Evolutionary conservation across 2,113 vertebrate genomes (phyloP).

Genomic region (Cardinalis cardinalis): DNA sequence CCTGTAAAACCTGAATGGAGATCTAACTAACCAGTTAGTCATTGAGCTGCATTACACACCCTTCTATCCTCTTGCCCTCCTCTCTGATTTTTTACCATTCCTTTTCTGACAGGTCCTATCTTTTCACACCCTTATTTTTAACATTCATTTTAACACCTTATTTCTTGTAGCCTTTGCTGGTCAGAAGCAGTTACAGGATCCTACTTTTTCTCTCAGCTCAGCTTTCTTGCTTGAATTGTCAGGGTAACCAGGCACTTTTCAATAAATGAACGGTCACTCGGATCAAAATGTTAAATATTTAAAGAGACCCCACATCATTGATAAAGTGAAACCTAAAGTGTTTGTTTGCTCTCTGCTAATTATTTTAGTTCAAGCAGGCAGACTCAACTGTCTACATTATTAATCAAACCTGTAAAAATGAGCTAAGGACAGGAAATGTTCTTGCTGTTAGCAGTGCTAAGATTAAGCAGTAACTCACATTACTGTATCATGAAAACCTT

Average conservation of each 20-base stretch:
- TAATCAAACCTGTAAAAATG: conserved; percentile 50
- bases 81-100: neutral
- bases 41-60: neutral
- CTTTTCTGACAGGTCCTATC: neutral
- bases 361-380: conserved; percentile 50
- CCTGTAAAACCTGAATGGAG: neutral
- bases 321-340: conserved; percentile 36
- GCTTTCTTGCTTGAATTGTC: neutral
- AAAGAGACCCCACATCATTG: conserved; percentile 47
- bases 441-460: neutral
- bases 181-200: neutral
- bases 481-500: neutral
- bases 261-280: conserved; percentile 24
- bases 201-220: neutral
- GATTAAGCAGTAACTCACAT: neutral
- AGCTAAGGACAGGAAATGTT: conserved; percentile 28
- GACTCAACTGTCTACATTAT: conserved; percentile 46
- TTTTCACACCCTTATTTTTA: neutral
- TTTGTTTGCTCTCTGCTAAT: conserved; percentile 61
- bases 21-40: neutral
- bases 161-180: neutral
- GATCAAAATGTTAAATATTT: conserved; percentile 39
- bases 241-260: neutral
- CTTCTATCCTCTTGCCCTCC: conserved; percentile 20
- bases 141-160: neutral